These are phyloP conservation scores for Sphenodon punctatus DNA, from an alignment of 2,797 vertebrate genomes.

Conservation along the genomic window DNA sequence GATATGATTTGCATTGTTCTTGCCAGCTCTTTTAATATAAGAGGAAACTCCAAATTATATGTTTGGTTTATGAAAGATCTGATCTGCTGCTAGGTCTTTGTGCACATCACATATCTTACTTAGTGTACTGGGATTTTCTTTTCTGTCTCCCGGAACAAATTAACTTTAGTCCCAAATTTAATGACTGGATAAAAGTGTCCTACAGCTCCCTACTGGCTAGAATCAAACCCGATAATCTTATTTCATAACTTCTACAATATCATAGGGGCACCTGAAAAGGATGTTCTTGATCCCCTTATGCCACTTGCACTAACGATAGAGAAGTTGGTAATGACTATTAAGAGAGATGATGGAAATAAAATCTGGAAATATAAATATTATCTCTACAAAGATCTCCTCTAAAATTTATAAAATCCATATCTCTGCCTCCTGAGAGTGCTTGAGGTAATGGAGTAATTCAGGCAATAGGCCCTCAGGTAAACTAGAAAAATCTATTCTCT, in stretches of 20 bases:
- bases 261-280: conserved; percentile 51
- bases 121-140: conserved; percentile 46
- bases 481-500: not conserved
- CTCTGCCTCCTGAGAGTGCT: not conserved
- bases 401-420: conserved; percentile 32
- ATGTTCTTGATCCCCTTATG: conserved; percentile 53
- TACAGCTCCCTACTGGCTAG: conserved; percentile 22
- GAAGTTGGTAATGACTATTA: conserved; percentile 16
- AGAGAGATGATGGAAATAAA: conserved; percentile 25
- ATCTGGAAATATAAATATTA: conserved; percentile 20
- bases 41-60: conserved; percentile 34
- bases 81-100: not conserved
- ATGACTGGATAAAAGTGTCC: conserved; percentile 35
- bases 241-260: conserved; percentile 56
- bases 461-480: conserved; percentile 29
- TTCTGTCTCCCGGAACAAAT: conserved; percentile 33
- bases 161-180: conserved; percentile 41
- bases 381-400: conserved; percentile 20
- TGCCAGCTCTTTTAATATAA: conserved; percentile 56
- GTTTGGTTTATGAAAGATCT: conserved; percentile 59
- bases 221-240: conserved; percentile 54
- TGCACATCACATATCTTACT: conserved; percentile 58
- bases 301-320: conserved; percentile 19
- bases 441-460: not conserved
- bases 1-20: conserved; percentile 56